Base-by-base conservation (phyloP, 64 coral and sea anemone genomes). In the Astreopora myriophthalma region DNA sequence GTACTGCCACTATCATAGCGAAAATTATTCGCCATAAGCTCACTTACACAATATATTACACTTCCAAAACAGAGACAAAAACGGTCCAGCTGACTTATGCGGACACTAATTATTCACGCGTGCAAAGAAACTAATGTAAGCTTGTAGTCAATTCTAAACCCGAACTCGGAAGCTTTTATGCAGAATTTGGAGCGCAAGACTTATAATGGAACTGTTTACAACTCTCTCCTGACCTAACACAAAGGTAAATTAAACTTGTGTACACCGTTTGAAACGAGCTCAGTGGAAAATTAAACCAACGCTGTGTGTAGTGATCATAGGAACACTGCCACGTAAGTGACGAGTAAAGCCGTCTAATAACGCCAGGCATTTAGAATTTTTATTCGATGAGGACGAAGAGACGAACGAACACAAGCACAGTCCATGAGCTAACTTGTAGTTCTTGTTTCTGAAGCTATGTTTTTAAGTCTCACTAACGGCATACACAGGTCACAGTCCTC, bases 401-500 rank as follows among this genome's bases (percentile, higher is more conserved):
- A 51, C 1, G 42, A 25, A 75, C 9, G 40, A 40, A 73, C 31
- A 9, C 23, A 8, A 39, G 20, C 51, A 32, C 19, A 16, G 60
- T 28, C 26, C 55, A n/a, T 6, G 20, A 24, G 26, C 14, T 11
- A 20, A 14, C 60, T 34, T 22, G 52, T 80, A 26, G 61, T 83
- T 65, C 58, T 31, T 61, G 58, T 61, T 22, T 17, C 52, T 34
- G 25, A 55, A 30, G 55, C 79, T 83, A 39, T 83, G 79, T 83
- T 83, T 82, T 35, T 39, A 83, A 34, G 79, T 83, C 79, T 83
- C 58, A 22, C 79, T 83, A 83, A 83, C 79, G 55, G 79, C 65
- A 64, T 34, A 83, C 79, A 83, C 79, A 57, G 79, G 79, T 83
- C 79, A 83, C 12, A 83, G 32, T 35, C 48, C 34, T n/a, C 32